phyloP scores from a whole-genome alignment of 2,113 vertebrate genomes.

The Scalopus aquaticus region DNA sequence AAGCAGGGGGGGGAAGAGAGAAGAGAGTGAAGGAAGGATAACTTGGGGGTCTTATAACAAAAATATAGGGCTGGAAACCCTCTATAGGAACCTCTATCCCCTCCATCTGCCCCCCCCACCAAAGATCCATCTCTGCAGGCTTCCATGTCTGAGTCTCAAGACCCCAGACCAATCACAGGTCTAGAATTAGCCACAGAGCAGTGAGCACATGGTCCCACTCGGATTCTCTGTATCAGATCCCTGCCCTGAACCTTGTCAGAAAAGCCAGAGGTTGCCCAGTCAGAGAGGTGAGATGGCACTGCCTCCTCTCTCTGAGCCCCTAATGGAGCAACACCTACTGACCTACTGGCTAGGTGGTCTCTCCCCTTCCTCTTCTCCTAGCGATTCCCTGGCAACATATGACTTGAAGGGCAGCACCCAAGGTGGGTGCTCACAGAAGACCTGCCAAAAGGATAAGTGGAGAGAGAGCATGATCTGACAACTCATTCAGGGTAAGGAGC shows the following conservation, averaged over 20 bases:
- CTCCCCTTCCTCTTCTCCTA: neutral
- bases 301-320: neutral
- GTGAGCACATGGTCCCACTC: neutral
- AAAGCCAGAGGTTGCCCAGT: neutral
- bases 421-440: neutral
- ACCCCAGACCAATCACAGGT: neutral
- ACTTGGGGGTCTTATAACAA: neutral
- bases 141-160: neutral
- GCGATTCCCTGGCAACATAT: too few species aligned
- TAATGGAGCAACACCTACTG: rapidly evolving
- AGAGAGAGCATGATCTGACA: neutral
- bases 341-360: rapidly evolving
- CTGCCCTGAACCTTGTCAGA: neutral
- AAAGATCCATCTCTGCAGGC: neutral
- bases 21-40: too few species aligned
- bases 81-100: neutral
- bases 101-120: rapidly evolving
- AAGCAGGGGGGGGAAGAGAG: too few species aligned
- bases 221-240: too few species aligned
- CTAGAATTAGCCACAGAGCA: neutral
- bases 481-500: neutral
- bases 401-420: neutral
- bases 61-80: neutral
- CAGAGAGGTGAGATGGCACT: too few species aligned
- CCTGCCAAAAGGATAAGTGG: neutral